Percentiles rank a stretch among this genome's conserved stretches.
Evolutionary conservation across 1,140 invertebrate species (phyloP).

Genomic region (Liolophura sinensis): DNA sequence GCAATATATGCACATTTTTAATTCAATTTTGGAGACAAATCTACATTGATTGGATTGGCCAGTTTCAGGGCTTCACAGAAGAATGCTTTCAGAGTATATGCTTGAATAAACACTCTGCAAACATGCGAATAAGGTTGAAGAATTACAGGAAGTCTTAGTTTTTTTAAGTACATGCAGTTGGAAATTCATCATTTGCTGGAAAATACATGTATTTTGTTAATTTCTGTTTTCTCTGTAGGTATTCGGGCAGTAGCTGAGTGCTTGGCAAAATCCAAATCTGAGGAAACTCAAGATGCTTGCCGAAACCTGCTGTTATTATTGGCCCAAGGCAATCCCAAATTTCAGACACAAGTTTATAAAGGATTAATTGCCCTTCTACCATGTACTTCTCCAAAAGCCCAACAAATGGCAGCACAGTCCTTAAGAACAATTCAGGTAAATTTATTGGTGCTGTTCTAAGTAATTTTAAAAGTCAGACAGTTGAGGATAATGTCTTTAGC

Average conservation of each 20-base stretch:
- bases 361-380: slow-evolving; percentile 58
- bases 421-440: slow-evolving; percentile 54
- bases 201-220: neutral
- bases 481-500: too few species aligned
- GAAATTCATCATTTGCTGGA: too few species aligned
- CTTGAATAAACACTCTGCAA: too few species aligned
- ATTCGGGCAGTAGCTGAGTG: slow-evolving; percentile 58
- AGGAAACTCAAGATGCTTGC: slow-evolving; percentile 55
- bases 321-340: slow-evolving; percentile 59
- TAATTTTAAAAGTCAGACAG: neutral
- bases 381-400: slow-evolving; percentile 59
- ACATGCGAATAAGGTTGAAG: too few species aligned
- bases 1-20: too few species aligned
- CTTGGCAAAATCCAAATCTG: slow-evolving; percentile 56
- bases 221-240: slow-evolving; percentile 30
- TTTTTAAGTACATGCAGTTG: too few species aligned
- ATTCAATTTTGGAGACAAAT: too few species aligned
- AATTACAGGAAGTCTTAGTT: too few species aligned
- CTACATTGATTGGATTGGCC: too few species aligned
- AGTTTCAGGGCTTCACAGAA: too few species aligned
- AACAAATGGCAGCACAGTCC: slow-evolving; percentile 58
- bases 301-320: slow-evolving; percentile 51
- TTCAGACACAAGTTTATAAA: slow-evolving; percentile 58
- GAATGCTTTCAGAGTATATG: too few species aligned
- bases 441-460: neutral